Base-by-base conservation (phyloP, 2,888 invertebrate genomes). In the Deilephila porcellus region DNA sequence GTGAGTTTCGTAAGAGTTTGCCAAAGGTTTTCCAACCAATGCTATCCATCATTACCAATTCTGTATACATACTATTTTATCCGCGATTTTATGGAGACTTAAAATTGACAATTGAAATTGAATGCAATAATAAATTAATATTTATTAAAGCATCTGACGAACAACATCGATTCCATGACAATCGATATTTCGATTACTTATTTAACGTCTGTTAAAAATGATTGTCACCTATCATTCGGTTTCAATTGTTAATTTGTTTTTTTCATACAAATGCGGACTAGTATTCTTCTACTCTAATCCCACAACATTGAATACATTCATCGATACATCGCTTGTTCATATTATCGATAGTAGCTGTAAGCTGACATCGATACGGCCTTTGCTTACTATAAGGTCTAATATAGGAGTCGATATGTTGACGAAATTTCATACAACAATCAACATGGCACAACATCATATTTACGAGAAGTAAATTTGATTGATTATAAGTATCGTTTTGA, bases 361-460 rank as follows among this genome's bases (percentile, higher is more conserved):
- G 74, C 77, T 67, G n/a, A 67, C 17, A 67, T 25, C 63, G 70
- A 25, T 72, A 73, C 73, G 74, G 78, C 78, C 79, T 75, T 76
- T 76, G 79, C 76, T 79, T 77, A 71, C 60, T 70, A 76, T 74
- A 75, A 76, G 76, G 75, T 75, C 77, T 75, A 78, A 78, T 79
- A 67, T 67, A 45, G 45, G 11, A 20, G 45, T 45, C 14, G 45
- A 14, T 67, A 3, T 20, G 45, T 45, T 20, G 60, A 17, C 60
- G 20, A 67, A 52, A 25, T 67, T 52, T 67, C 67, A 52, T 52
- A 19, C 45, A 17, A 25, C 29, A 60, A 17, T 34, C n/a, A 34
- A 63, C 34, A 34, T 37, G 32, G 7, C 19, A 19, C 34, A 25
- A 1, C n/a, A 45, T 45, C 11, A 45, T 45, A 14, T 45, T 45